phyloP scores from a whole-genome alignment of 2,888 invertebrate species.

The Oligia latruncula region DNA sequence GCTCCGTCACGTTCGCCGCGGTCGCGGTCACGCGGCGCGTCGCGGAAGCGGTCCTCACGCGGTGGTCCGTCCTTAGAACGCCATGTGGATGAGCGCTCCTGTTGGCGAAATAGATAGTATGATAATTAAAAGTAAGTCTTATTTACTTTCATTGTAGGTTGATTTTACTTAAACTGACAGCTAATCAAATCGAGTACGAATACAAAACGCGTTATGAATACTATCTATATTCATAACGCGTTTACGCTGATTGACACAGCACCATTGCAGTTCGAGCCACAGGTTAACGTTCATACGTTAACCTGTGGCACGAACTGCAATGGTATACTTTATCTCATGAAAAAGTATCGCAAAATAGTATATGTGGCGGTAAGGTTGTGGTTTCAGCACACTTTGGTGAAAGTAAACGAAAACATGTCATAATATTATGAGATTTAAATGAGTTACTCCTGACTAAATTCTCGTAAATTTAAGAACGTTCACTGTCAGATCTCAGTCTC shows the following conservation, averaged over 20 bases:
- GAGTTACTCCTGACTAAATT: too few relatives aligned
- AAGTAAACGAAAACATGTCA: not conserved
- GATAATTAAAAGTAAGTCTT: not conserved
- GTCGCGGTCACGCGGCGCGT: constrained; percentile 73
- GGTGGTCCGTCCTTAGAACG: constrained; percentile 81
- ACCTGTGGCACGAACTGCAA: too few relatives aligned
- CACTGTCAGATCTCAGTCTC: too few relatives aligned
- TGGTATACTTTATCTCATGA: too few relatives aligned
- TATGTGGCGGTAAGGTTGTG: not conserved
- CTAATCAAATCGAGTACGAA: not conserved
- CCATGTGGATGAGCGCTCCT: constrained; percentile 86
- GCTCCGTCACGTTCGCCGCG: constrained; percentile 67
- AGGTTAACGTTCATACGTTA: not conserved
- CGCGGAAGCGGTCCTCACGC: constrained; percentile 77
- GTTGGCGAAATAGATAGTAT: constrained; percentile 15
- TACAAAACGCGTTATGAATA: not conserved
- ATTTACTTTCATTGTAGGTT: not conserved
- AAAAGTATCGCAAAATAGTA: not conserved
- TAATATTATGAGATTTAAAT: not conserved
- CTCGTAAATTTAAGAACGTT: too few relatives aligned
- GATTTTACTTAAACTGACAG: not conserved
- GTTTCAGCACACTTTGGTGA: not conserved
- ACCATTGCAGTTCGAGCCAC: not conserved
- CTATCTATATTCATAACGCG: not conserved
- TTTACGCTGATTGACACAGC: not conserved